A percentile compares a stretch with the other conserved stretches of the same genome.
These are phyloP conservation scores for Anoplolepis gracilipes DNA, from an alignment of 1,140 invertebrate species.

Conservation along the genomic window DNA sequence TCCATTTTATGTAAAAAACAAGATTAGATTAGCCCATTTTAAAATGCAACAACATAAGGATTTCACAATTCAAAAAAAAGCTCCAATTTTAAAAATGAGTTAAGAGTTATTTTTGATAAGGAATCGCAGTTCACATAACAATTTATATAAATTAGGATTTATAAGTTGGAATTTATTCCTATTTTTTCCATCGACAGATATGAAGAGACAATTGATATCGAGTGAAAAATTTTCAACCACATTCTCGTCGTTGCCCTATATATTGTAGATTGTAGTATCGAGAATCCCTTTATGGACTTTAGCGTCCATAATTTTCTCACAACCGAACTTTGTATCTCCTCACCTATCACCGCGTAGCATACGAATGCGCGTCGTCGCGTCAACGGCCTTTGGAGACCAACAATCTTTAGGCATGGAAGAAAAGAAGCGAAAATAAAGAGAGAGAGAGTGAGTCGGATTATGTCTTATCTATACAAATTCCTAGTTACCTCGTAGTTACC, in stretches of 20 bases:
- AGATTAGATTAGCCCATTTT: not conserved
- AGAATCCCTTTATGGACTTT: slow-evolving; percentile 35
- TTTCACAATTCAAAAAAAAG: not conserved
- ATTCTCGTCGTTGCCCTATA: slow-evolving; percentile 11
- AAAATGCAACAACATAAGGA: not conserved
- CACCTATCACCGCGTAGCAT: slow-evolving; percentile 57
- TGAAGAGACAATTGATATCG: slow-evolving; percentile 34
- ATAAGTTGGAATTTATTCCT: not conserved
- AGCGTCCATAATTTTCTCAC: slow-evolving; percentile 37
- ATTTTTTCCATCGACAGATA: slow-evolving; percentile 18
- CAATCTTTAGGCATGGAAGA: slow-evolving; percentile 7
- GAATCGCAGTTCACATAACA: not conserved
- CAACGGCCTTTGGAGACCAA: not conserved
- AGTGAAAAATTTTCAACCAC: slow-evolving; percentile 41
- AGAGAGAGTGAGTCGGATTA: slow-evolving; percentile 26
- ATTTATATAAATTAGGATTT: not conserved
- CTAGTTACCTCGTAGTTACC: not conserved
- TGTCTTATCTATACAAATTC: slow-evolving; percentile 23
- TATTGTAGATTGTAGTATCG: no score
- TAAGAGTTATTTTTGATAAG: not conserved
- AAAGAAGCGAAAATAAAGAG: slow-evolving; percentile 13
- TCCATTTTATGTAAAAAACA: no score
- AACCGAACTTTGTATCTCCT: slow-evolving; percentile 45
- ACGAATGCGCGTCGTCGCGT: slow-evolving; percentile 49
- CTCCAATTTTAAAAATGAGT: not conserved